phyloP scores from a whole-genome alignment of 2,113 vertebrate genomes.

The Cricetomys ansorgei region DNA sequence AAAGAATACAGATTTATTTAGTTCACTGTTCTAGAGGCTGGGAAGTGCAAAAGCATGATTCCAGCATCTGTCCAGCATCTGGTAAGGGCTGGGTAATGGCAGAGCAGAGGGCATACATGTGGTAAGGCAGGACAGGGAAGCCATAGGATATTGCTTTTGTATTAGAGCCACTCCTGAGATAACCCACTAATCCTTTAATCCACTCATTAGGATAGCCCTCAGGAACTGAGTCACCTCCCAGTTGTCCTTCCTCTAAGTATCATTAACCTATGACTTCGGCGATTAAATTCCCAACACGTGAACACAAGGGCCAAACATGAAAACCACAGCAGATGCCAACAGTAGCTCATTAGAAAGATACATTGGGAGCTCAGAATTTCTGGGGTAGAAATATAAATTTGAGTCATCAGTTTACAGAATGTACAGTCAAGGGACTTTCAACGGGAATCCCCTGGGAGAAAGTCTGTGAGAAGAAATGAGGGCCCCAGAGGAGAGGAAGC shows the following conservation, averaged over 20 bases:
- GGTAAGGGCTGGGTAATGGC: no score
- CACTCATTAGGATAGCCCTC: background rate
- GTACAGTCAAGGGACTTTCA: conserved; percentile 21
- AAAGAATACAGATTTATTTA: background rate
- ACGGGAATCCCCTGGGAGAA: background rate
- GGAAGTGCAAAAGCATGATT: background rate
- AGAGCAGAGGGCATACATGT: background rate
- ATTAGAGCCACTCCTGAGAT: background rate
- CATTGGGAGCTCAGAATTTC: conserved; percentile 39
- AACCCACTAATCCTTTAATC: background rate
- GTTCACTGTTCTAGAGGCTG: background rate
- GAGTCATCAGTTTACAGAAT: background rate
- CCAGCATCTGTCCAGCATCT: background rate
- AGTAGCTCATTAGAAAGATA: background rate
- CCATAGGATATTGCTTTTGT: background rate
- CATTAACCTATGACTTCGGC: background rate
- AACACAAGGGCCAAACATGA: background rate
- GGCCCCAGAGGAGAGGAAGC: background rate
- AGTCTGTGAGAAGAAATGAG: conserved; percentile 8
- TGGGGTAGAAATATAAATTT: conserved; percentile 43
- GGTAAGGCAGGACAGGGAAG: background rate
- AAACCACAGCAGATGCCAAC: background rate
- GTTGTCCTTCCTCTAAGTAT: background rate
- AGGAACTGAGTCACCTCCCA: background rate
- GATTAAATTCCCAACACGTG: background rate